These are phyloP conservation scores for Tachysurus fulvidraco DNA, from an alignment of 2,113 vertebrate genomes.

Conservation along the genomic window DNA sequence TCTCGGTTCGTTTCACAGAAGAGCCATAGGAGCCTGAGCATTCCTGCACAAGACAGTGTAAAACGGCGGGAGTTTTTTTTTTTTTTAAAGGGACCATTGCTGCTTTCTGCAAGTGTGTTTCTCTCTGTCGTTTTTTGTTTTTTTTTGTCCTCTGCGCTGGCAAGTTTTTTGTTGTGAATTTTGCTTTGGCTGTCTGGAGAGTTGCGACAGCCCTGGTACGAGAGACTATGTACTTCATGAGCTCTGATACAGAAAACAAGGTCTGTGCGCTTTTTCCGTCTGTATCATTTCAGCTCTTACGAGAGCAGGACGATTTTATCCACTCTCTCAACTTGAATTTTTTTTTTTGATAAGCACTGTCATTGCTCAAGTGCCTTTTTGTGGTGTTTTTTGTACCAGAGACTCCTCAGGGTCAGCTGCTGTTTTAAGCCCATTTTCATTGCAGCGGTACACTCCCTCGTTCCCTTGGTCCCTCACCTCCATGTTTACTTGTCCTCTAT, in stretches of 20 bases:
- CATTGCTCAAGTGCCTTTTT: slow-evolving; percentile 90
- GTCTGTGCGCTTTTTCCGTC: slow-evolving; percentile 51
- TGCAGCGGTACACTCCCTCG: slow-evolving; percentile 55
- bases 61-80: slow-evolving; percentile 18
- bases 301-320: slow-evolving; percentile 64
- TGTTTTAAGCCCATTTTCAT: slow-evolving; percentile 63
- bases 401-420: slow-evolving; percentile 95
- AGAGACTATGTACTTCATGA: slow-evolving; percentile 28
- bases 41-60: slow-evolving; percentile 43
- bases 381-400: slow-evolving; percentile 86
- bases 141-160: slow-evolving; percentile 15
- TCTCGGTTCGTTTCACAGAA: slow-evolving; percentile 40
- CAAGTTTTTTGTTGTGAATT: slow-evolving; percentile 29
- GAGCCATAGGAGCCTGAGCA: slow-evolving; percentile 43
- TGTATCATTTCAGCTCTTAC: slow-evolving; percentile 62
- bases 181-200: slow-evolving; percentile 41
- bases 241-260: slow-evolving; percentile 27
- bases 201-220: slow-evolving; percentile 14
- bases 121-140: slow-evolving; percentile 23
- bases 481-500: slow-evolving; percentile 28
- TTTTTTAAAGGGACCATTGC: slow-evolving; percentile 31
- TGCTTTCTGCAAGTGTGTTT: slow-evolving; percentile 55
- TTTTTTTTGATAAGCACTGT: slow-evolving; percentile 92
- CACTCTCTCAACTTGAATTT: slow-evolving; percentile 85
- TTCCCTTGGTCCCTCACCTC: slow-evolving; percentile 56